These are phyloP conservation scores for Rhingia campestris DNA, from an alignment of 2,888 invertebrate genomes.

Conservation along the genomic window DNA sequence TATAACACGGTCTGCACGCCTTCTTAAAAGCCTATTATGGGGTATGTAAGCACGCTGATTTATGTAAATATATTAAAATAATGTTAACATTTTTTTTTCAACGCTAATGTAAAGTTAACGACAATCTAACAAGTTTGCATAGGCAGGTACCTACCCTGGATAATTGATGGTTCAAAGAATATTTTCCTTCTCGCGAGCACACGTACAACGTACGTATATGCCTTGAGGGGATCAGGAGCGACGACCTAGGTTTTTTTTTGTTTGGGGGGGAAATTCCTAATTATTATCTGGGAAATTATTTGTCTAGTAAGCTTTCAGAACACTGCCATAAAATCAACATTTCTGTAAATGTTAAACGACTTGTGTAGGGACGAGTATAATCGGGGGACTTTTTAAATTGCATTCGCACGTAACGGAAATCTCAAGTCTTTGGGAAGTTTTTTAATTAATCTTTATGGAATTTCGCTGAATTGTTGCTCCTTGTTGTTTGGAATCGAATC, in stretches of 20 bases:
- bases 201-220: no score
- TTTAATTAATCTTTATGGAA: conserved; percentile 55
- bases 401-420: conserved; percentile 5
- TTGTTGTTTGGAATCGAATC: conserved; percentile 14
- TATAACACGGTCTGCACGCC: background rate
- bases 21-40: background rate
- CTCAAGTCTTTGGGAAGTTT: conserved; percentile 20
- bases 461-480: conserved; percentile 18
- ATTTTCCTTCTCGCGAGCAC: background rate
- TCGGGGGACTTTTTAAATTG: conserved; percentile 48
- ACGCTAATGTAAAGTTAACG: conserved; percentile 44
- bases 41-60: conserved; percentile 6
- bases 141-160: conserved; percentile 1
- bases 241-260: conserved; percentile 5
- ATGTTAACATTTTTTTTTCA: conserved; percentile 8
- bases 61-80: conserved; percentile 3
- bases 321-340: conserved; percentile 46
- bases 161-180: conserved; percentile 9
- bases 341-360: conserved; percentile 51
- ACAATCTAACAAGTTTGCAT: conserved; percentile 34
- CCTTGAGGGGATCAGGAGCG: background rate
- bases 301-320: conserved; percentile 1
- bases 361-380: background rate
- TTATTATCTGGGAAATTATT: conserved; percentile 42
- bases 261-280: conserved; percentile 28